phyloP scores from a whole-genome alignment of 1,140 invertebrate genomes.

The Heliconius eleuchia region DNA sequence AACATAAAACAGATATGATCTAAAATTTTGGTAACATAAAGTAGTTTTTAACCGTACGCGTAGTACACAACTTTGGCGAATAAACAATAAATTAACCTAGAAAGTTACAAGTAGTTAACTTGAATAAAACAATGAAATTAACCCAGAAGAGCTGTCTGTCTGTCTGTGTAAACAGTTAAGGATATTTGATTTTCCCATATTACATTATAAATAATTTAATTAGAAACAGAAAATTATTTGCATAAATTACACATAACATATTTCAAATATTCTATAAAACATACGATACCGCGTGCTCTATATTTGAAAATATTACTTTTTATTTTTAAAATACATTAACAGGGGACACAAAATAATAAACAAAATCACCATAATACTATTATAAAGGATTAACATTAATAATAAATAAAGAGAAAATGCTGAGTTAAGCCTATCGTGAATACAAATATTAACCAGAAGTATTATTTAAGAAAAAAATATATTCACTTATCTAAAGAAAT shows the following conservation, averaged over 20 bases:
- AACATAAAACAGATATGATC: constrained; percentile 33
- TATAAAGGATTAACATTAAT: constrained; percentile 19
- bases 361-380: not conserved
- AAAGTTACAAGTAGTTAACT: constrained; percentile 72
- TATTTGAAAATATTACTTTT: not conserved
- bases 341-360: not conserved
- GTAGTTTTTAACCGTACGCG: constrained; percentile 44
- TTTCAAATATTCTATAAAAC: not conserved
- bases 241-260: not conserved
- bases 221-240: not conserved
- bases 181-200: not conserved
- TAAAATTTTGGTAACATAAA: constrained; percentile 63
- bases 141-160: constrained; percentile 55
- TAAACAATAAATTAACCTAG: constrained; percentile 65
- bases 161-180: constrained; percentile 40
- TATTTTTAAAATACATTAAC: not conserved
- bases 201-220: not conserved
- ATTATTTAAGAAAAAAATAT: not conserved
- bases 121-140: constrained; percentile 61
- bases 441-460: constrained; percentile 5
- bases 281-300: not conserved
- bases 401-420: constrained; percentile 38
- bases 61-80: constrained; percentile 69
- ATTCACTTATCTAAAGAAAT: constrained; percentile 20
- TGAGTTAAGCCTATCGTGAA: constrained; percentile 31